Conservation (phyloP, 1,140 invertebrate species). For the Physella acuta region DNA sequence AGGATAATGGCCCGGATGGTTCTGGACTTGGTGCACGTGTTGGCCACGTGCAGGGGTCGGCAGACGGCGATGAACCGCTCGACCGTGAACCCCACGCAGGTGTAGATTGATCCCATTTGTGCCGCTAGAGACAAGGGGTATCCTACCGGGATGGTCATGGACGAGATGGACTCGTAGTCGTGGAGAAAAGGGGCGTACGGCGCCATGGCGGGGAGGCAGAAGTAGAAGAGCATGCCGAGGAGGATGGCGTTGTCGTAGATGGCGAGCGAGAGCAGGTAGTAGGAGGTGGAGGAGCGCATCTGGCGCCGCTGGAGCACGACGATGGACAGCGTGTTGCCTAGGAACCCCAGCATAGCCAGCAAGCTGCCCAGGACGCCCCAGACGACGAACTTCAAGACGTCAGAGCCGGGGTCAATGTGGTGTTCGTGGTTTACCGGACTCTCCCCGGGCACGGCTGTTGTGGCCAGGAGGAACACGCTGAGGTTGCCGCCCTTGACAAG, state of each 20-base stretch:
- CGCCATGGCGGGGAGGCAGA: constrained; percentile 71
- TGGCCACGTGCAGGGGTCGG: constrained; percentile 77
- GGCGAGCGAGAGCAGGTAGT: constrained; percentile 55
- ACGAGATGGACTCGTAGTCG: constrained; percentile 68
- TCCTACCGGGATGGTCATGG: constrained; percentile 52
- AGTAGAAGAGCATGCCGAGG: constrained; percentile 74
- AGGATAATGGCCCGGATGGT: constrained; percentile 66
- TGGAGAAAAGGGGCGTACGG: constrained; percentile 73
- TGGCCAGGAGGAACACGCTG: too few species aligned
- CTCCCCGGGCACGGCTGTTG: too few species aligned
- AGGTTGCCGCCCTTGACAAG: too few species aligned
- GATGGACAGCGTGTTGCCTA: constrained; percentile 55
- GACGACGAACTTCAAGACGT: constrained; percentile 46
- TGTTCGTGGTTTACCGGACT: too few species aligned
- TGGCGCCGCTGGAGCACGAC: constrained; percentile 50
- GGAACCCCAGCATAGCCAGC: constrained; percentile 63
- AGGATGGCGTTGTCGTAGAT: constrained; percentile 53
- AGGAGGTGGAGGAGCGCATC: constrained; percentile 56
- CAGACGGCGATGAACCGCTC: constrained; percentile 78
- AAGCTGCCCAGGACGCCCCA: constrained; percentile 68
- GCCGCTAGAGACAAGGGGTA: constrained; percentile 70
- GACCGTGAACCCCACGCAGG: constrained; percentile 76
- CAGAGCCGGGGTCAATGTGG: too few species aligned
- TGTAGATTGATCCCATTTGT: constrained; percentile 83
- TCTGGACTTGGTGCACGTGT: constrained; percentile 69